A percentile compares a stretch with the other conserved stretches of the same genome.
These are phyloP conservation scores for Hedychridium roseum DNA, from an alignment of 2,888 invertebrate species.

Conservation along the genomic window DNA sequence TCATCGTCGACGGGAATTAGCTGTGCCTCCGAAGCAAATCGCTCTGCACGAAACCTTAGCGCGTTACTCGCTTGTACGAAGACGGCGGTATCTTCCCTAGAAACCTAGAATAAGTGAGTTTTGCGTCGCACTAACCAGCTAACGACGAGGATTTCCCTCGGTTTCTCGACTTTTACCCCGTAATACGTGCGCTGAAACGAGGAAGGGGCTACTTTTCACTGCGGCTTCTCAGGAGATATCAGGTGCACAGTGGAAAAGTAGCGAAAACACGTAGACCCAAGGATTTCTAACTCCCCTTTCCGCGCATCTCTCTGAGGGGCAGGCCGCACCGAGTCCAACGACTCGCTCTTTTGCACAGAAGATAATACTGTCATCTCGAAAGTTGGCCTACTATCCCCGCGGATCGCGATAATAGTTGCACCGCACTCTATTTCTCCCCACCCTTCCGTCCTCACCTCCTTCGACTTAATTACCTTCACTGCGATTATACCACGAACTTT, in stretches of 20 bases:
- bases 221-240: constrained; percentile 26
- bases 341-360: constrained; percentile 21
- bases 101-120: no score
- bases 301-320: constrained; percentile 15
- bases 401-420: constrained; percentile 47
- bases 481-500: no score
- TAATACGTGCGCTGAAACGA: background rate
- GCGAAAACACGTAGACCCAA: constrained; percentile 35
- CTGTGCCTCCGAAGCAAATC: no score
- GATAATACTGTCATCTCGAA: constrained; percentile 56
- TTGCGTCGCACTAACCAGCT: no score
- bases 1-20: no score
- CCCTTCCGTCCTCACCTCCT: no score
- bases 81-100: no score
- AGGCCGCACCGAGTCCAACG: constrained; percentile 15
- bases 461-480: no score
- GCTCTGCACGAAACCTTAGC: no score
- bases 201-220: constrained; percentile 24
- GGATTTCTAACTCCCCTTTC: constrained; percentile 12
- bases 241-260: constrained; percentile 41
- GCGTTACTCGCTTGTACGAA: no score
- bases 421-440: no score
- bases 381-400: constrained; percentile 56
- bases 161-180: constrained; percentile 26
- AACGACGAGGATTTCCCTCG: constrained; percentile 13